These are phyloP conservation scores for Adelphocoris suturalis DNA, from an alignment of 2,888 invertebrate genomes.

Conservation along the genomic window DNA sequence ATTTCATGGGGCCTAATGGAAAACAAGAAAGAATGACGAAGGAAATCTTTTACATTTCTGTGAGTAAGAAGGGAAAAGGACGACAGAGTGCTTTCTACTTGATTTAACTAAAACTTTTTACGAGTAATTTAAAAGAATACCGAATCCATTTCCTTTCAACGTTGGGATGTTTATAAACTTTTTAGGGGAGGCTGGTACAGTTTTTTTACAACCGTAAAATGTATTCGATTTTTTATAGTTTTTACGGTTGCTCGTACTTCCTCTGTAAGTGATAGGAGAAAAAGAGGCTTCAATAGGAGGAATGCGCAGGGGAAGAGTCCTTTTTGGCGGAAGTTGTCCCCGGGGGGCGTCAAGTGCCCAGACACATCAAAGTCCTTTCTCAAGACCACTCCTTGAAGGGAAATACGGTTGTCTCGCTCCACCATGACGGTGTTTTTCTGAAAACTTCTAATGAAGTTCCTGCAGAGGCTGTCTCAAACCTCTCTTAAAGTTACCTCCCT, in stretches of 20 bases:
- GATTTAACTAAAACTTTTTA: constrained; percentile 19
- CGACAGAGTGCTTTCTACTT: background rate
- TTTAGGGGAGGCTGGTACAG: background rate
- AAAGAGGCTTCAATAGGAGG: background rate
- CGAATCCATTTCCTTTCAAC: background rate
- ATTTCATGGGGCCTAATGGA: background rate
- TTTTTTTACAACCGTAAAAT: background rate
- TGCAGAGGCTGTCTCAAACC: constrained; percentile 9
- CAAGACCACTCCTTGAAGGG: constrained; percentile 9
- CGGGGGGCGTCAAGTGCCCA: constrained; percentile 26
- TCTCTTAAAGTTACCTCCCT: background rate
- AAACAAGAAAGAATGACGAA: background rate
- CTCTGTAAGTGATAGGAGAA: background rate
- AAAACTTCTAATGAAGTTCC: constrained; percentile 41
- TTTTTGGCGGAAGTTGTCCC: background rate
- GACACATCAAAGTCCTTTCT: constrained; percentile 29
- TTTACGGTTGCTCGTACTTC: background rate
- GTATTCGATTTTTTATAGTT: background rate
- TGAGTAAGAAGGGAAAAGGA: background rate
- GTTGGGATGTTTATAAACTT: background rate
- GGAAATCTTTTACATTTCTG: background rate
- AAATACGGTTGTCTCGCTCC: background rate
- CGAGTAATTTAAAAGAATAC: background rate
- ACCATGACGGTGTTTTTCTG: constrained; percentile 15
- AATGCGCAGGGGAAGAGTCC: background rate